Conservation (phyloP, 2,113 vertebrate genomes). For the Platycercus adscitus region DNA sequence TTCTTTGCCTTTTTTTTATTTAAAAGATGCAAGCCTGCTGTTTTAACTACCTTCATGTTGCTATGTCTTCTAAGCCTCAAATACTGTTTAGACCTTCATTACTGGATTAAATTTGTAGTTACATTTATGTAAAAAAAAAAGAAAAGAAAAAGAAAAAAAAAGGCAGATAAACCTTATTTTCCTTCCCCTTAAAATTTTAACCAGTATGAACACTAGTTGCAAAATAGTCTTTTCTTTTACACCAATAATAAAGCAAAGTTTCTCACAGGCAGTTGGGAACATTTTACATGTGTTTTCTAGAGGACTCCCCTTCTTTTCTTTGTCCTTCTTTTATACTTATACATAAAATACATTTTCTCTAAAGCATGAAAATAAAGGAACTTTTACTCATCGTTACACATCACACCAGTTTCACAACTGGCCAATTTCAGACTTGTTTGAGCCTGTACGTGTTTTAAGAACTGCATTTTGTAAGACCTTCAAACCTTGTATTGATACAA, state of each 20-base stretch:
- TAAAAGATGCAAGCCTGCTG: conserved; percentile 56
- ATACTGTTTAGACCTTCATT: conserved; percentile 35
- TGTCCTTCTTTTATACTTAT: conserved; percentile 29
- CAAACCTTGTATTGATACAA: conserved; percentile 22
- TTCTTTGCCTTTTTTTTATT: conserved; percentile 58
- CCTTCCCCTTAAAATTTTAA: conserved; percentile 51
- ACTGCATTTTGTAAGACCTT: conserved; percentile 46
- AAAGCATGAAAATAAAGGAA: conserved; percentile 39
- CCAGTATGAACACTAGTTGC: conserved; percentile 10
- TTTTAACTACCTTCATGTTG: conserved; percentile 61
- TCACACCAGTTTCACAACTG: conserved; percentile 46
- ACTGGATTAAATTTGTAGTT: conserved; percentile 30
- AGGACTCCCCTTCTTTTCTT: conserved; percentile 26
- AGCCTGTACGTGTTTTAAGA: conserved; percentile 50
- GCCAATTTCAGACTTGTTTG: conserved; percentile 38
- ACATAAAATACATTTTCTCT: conserved; percentile 40
- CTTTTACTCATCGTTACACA: background rate
- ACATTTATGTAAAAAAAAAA: background rate
- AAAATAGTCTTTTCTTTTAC: conserved; percentile 30
- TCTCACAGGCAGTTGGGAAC: conserved; percentile 38
- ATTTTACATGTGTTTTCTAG: conserved; percentile 45
- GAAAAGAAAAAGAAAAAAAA: background rate
- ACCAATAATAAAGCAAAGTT: conserved; percentile 32
- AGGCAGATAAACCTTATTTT: conserved; percentile 14
- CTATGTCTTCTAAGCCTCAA: conserved; percentile 37